phyloP scores from a whole-genome alignment of 2,888 invertebrate species.

The Tetramorium bicarinatum region DNA sequence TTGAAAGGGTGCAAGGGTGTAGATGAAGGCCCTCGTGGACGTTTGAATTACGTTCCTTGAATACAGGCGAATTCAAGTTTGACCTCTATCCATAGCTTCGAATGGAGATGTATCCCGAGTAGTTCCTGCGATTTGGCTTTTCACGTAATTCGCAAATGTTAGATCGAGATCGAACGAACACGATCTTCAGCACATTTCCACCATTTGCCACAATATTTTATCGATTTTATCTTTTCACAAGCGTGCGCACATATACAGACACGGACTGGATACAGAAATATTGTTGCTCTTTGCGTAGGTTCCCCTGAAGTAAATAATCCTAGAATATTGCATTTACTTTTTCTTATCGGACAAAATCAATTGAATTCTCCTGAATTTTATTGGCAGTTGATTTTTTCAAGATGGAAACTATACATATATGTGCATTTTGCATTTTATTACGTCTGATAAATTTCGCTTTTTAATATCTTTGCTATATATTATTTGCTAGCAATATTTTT shows the following conservation, averaged over 20 bases:
- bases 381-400: slow-evolving; percentile 37
- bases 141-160: slow-evolving; percentile 63
- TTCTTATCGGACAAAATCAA: background rate
- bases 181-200: slow-evolving; percentile 44
- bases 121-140: slow-evolving; percentile 57
- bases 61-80: slow-evolving; percentile 73
- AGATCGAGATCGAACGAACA: slow-evolving; percentile 56
- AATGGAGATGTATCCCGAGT: slow-evolving; percentile 66
- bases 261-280: background rate
- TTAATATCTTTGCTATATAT: slow-evolving; percentile 9
- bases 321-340: background rate
- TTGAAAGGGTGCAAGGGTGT: slow-evolving; percentile 66
- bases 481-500: slow-evolving; percentile 29
- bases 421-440: slow-evolving; percentile 23
- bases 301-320: slow-evolving; percentile 15
- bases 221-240: slow-evolving; percentile 22
- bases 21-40: slow-evolving; percentile 69
- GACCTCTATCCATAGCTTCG: slow-evolving; percentile 72
- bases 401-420: background rate
- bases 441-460: slow-evolving; percentile 11
- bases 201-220: slow-evolving; percentile 33
- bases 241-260: background rate
- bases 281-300: background rate
- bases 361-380: background rate
- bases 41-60: slow-evolving; percentile 73